phyloP scores from a whole-genome alignment of 2,888 invertebrate genomes.

The Deroplatys truncata region DNA sequence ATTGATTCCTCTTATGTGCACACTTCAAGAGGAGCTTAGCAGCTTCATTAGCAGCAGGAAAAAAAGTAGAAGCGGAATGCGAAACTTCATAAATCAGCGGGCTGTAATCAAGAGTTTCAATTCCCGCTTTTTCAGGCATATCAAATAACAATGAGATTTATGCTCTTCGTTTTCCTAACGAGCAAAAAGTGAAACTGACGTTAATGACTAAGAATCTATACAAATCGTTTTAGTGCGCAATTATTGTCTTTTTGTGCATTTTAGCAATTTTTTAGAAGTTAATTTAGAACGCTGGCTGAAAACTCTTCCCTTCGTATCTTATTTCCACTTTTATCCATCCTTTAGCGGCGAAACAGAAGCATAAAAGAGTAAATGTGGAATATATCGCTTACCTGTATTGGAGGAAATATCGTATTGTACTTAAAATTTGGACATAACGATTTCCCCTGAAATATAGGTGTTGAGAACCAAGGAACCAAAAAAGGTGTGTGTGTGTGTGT shows the following conservation, averaged over 20 bases:
- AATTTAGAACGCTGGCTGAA: background rate
- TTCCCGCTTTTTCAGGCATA: background rate
- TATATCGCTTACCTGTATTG: too few species aligned
- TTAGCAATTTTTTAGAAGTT: background rate
- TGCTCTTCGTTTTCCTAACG: background rate
- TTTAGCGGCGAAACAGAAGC: too few species aligned
- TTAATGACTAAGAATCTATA: background rate
- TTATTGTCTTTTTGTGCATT: background rate
- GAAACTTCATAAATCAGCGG: background rate
- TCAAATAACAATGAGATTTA: background rate
- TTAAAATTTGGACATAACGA: too few species aligned
- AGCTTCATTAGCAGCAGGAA: background rate
- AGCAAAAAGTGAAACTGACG: background rate
- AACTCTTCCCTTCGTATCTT: background rate
- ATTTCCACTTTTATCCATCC: too few species aligned
- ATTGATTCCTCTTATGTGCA: background rate
- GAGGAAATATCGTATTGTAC: too few species aligned
- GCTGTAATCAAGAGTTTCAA: background rate
- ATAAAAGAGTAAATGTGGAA: too few species aligned
- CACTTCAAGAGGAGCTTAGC: too few species aligned
- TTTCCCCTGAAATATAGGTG: too few species aligned
- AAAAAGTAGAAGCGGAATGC: background rate
- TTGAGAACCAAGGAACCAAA: too few species aligned
- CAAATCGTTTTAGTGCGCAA: background rate
- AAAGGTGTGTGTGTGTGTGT: too few species aligned